Evolutionary conservation across 2,797 vertebrate species (phyloP), one percentile per base, ranked within the genome.

Genomic region (Orestias chungarensis): DNA sequence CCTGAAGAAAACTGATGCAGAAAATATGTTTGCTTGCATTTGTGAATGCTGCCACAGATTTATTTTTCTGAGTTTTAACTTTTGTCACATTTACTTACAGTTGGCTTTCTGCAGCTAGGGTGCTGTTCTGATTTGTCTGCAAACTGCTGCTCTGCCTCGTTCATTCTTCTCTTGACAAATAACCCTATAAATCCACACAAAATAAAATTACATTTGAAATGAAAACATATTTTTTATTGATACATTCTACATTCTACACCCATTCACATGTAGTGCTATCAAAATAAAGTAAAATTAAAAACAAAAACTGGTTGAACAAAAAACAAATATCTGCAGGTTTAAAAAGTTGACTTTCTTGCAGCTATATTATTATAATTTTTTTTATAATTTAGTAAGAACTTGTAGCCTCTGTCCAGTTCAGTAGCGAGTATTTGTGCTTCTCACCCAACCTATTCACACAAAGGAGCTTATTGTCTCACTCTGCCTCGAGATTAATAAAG

Each of bases 391-490:
- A n/a, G 12, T n/a, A 57, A 18, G 27, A 18, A 11, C 3, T 33
- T n/a, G 20, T 12, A n/a, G 20, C 35, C 12, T 25, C 59, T 0
- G 25, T 57, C 74, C 67, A 0, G 78, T 70, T 71, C 71, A 81
- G 76, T 72, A 71, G 84, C 76, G 86, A 84, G 65, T 88, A 87
- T 87, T 88, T 91, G 90, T 86, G 59, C 76, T 79, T 67, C 75
- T 77, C 89, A 83, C 86, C 81, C 85, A 85, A 87, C 86, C 87
- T 90, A 92, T 92, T 94, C 91, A 94, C 96, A 96, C 94, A 95
- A 93, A 94, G 90, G 73, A 94, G 91, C 85, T 93, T 93, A 95
- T 96, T 96, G 95, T 96, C 90, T 95, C 95, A 94, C 93, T 85
- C 81, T 70, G 80, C 74, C 87, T 82, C 93, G 87, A 76, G 95